Conservation (phyloP, 2,888 invertebrate species). For the Drosophila tanythrix region DNA sequence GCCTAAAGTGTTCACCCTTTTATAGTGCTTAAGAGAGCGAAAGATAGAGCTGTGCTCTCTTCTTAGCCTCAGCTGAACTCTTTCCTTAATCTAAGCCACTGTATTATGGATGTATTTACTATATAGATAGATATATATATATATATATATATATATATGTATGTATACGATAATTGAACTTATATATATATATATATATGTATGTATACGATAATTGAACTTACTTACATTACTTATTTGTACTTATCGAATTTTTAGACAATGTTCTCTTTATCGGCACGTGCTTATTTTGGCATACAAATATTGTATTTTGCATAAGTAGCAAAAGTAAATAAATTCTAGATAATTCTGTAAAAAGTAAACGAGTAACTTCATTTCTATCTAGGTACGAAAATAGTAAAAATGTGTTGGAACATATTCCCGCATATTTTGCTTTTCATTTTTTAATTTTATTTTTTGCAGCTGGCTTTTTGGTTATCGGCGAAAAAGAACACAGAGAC, state of each 20-base stretch:
- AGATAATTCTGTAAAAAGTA: not conserved
- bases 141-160: not conserved
- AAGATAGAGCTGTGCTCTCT: not conserved
- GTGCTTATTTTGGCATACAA: slow-evolving; percentile 20
- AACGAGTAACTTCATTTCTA: not conserved
- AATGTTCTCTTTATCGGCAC: slow-evolving; percentile 35
- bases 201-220: slow-evolving; percentile 28
- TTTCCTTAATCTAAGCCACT: slow-evolving; percentile 4
- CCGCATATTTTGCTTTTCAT: not conserved
- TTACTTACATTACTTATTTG: slow-evolving; percentile 13
- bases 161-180: slow-evolving; percentile 28
- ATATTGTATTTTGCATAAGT: slow-evolving; percentile 20
- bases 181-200: not conserved
- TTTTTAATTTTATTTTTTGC: not conserved
- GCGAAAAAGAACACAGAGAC: slow-evolving; percentile 27
- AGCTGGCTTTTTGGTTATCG: slow-evolving; percentile 23
- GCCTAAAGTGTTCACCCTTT: not conserved
- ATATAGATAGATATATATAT: not conserved
- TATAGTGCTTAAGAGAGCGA: not conserved
- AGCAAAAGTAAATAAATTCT: slow-evolving; percentile 45
- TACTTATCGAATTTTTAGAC: slow-evolving; percentile 42
- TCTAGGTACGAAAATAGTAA: not conserved
- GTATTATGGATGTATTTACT: slow-evolving; percentile 26
- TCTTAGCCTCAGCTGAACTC: not conserved
- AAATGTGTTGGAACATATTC: too few relatives aligned